A percentile compares a stretch with the other conserved stretches of the same genome.
phyloP scores from a whole-genome alignment of 2,113 vertebrate species.

The Neodon shergylaensis region DNA sequence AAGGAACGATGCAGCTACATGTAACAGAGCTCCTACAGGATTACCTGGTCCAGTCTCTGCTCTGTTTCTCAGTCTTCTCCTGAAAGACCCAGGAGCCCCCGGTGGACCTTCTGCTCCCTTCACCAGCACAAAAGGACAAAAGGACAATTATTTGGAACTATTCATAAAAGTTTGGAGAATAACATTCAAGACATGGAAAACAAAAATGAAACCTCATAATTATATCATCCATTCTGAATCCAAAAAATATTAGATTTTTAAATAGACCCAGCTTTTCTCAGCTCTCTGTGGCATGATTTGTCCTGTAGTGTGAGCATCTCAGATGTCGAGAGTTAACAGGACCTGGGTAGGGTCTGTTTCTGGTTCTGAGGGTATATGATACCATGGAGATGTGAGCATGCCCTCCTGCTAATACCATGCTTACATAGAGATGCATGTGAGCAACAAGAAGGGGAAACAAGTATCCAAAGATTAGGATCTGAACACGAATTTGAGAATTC shows the following conservation, averaged over 20 bases:
- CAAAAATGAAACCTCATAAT: background rate
- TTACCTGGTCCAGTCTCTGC: background rate
- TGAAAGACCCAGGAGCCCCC: conserved; percentile 26
- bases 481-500: background rate
- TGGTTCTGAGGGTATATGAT: background rate
- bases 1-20: background rate
- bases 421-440: background rate
- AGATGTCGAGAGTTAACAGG: background rate
- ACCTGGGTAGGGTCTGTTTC: background rate
- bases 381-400: background rate
- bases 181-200: background rate
- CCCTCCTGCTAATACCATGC: background rate
- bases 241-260: background rate
- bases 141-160: background rate
- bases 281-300: background rate
- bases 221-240: background rate
- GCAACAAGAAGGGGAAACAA: background rate
- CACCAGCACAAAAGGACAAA: conserved; percentile 7
- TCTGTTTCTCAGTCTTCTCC: background rate
- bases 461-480: background rate
- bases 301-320: background rate
- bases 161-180: conserved; percentile 6
- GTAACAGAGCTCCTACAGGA: background rate
- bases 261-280: background rate
- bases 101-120: background rate